phyloP scores from a whole-genome alignment of 1,140 invertebrate species.

The Zeugodacus cucurbitae region DNA sequence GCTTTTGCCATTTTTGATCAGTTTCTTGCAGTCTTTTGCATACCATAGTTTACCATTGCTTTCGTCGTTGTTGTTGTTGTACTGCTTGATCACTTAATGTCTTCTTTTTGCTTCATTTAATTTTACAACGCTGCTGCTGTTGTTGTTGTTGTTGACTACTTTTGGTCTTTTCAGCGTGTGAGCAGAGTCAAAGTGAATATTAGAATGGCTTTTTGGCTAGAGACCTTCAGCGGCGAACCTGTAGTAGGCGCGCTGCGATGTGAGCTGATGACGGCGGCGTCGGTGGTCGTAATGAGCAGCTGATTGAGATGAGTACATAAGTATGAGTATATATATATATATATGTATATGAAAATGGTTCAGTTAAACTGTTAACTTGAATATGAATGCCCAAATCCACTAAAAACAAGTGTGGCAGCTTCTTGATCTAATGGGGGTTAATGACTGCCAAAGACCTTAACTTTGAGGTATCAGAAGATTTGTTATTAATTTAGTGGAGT shows the following conservation, averaged over 20 bases:
- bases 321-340: too few species aligned
- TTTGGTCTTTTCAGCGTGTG: not conserved
- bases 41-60: not conserved
- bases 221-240: slow-evolving; percentile 4
- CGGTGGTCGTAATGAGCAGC: not conserved
- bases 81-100: not conserved
- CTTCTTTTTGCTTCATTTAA: not conserved
- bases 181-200: not conserved
- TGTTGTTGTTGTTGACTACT: not conserved
- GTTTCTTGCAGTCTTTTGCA: slow-evolving; percentile 17
- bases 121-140: not conserved
- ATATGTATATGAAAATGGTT: not conserved
- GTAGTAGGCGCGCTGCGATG: not conserved
- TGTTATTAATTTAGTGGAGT: too few species aligned
- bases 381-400: too few species aligned
- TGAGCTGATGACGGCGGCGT: not conserved
- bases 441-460: too few species aligned
- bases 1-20: slow-evolving; percentile 7
- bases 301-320: not conserved
- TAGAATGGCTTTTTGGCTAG: not conserved
- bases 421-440: too few species aligned
- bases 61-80: not conserved
- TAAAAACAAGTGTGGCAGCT: too few species aligned
- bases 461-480: too few species aligned
- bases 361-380: too few species aligned